Conservation (phyloP, 2,113 vertebrate genomes). For the Lipotes vexillifer region DNA sequence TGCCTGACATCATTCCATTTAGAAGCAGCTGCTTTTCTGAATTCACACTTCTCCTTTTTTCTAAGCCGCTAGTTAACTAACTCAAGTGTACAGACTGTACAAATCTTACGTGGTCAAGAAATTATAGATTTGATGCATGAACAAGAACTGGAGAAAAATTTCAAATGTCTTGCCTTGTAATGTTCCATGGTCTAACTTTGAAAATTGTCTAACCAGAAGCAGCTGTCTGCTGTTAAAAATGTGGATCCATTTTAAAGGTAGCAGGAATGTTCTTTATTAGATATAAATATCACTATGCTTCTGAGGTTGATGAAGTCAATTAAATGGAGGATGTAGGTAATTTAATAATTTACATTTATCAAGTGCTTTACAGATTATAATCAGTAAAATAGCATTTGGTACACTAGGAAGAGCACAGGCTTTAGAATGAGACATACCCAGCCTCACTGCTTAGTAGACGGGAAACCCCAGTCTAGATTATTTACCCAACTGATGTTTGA, state of each 20-base stretch:
- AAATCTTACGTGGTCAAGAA: background rate
- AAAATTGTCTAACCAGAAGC: background rate
- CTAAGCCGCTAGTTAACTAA: background rate
- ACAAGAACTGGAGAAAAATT: background rate
- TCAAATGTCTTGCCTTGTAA: background rate
- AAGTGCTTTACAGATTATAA: background rate
- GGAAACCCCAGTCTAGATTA: background rate
- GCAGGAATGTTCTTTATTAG: background rate
- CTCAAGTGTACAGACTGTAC: background rate
- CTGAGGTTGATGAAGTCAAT: slow-evolving; percentile 24
- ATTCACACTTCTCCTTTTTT: slow-evolving; percentile 35
- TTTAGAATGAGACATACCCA: background rate
- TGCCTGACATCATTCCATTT: background rate
- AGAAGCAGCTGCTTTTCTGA: slow-evolving; percentile 37
- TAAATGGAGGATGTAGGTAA: background rate
- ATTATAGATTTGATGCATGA: background rate
- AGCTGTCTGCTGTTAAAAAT: background rate
- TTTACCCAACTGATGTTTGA: background rate
- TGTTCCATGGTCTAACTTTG: slow-evolving; percentile 23
- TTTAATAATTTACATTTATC: slow-evolving; percentile 1
- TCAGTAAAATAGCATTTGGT: background rate
- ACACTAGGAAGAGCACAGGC: background rate
- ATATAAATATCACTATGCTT: background rate
- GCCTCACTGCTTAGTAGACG: background rate
- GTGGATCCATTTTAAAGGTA: background rate